Conservation (phyloP, 2,113 vertebrate genomes). For the Elanoides forficatus region DNA sequence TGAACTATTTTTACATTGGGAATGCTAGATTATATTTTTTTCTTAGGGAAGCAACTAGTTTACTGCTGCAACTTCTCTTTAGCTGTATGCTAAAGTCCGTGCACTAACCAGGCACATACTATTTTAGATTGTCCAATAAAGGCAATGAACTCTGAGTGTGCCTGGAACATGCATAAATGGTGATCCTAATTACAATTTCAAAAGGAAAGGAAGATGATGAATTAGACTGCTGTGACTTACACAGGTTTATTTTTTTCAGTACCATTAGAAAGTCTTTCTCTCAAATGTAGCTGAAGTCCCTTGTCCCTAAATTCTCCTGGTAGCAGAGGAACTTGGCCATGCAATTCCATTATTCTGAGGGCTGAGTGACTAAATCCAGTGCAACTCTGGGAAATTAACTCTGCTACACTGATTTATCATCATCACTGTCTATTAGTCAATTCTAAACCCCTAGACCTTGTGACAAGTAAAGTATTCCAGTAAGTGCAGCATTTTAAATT, state of each 20-base stretch:
- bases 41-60: neutral
- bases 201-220: neutral
- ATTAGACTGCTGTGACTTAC: neutral
- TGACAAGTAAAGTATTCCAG: conserved; percentile 50
- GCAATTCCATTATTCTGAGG: neutral
- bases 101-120: neutral
- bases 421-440: conserved; percentile 57
- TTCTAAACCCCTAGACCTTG: conserved; percentile 19
- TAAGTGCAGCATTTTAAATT: conserved; percentile 47
- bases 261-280: neutral
- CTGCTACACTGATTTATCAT: conserved; percentile 55
- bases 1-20: neutral
- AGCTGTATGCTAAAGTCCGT: neutral
- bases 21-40: neutral
- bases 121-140: neutral
- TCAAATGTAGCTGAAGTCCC: neutral
- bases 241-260: neutral
- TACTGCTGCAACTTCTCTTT: neutral
- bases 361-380: conserved; percentile 15
- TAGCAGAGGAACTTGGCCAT: neutral
- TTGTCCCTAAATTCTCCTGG: neutral
- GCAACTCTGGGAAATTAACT: conserved; percentile 40
- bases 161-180: neutral
- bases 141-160: neutral
- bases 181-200: neutral